Percentiles rank a stretch among this genome's conserved stretches.
phyloP scores from a whole-genome alignment of 2,113 vertebrate species.

The Dinomys branickii region DNA sequence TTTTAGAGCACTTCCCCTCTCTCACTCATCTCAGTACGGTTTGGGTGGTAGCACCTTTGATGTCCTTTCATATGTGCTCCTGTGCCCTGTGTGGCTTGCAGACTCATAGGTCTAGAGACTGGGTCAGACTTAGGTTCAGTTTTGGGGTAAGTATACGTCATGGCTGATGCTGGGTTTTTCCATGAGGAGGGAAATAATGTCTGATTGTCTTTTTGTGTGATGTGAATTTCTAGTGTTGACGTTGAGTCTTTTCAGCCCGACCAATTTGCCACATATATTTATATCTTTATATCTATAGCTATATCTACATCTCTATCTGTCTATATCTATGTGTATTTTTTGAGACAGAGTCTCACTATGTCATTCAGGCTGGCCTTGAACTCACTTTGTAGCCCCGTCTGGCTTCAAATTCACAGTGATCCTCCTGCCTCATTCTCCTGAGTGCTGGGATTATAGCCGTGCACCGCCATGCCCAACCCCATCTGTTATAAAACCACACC shows the following conservation, averaged over 20 bases:
- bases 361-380: background rate
- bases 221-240: background rate
- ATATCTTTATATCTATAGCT: background rate
- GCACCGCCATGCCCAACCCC: background rate
- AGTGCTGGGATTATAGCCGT: background rate
- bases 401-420: background rate
- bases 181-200: background rate
- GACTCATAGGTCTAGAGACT: background rate
- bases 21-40: slow-evolving; percentile 9
- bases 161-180: background rate
- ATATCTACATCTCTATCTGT: too few relatives aligned
- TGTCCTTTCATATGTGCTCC: background rate
- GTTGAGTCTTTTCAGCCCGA: background rate
- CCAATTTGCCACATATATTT: background rate
- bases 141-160: background rate
- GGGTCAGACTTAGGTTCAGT: background rate
- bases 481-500: background rate
- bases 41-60: background rate
- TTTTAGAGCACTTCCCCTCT: background rate
- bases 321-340: background rate
- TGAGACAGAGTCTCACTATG: background rate
- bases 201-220: background rate
- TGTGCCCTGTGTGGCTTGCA: background rate
- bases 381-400: background rate
- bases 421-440: background rate